Percentiles rank a stretch among this genome's conserved stretches.
Evolutionary conservation across 2,113 vertebrate genomes (phyloP).

Genomic region (Epinephelus cyanopodus): DNA sequence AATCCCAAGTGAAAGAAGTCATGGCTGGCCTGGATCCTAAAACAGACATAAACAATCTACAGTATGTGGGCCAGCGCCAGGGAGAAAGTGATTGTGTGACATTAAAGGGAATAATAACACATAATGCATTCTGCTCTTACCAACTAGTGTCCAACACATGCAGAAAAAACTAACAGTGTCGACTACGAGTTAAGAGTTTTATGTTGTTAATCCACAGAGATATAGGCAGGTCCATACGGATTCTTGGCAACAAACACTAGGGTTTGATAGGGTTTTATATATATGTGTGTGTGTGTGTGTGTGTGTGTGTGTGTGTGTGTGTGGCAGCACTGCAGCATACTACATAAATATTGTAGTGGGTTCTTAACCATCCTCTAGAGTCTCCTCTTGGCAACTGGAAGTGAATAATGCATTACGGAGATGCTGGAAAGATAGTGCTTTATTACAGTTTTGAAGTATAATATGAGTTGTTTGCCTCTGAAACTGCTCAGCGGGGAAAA

Average conservation of each 20-base stretch:
- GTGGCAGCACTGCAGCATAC: conserved; percentile 67
- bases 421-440: conserved; percentile 78
- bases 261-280: conserved; percentile 57
- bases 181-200: conserved; percentile 11
- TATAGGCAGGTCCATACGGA: conserved; percentile 40
- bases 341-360: conserved; percentile 84
- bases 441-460: conserved; percentile 79
- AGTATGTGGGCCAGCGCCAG: conserved; percentile 65
- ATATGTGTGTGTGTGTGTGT: conserved; percentile 40
- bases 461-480: conserved; percentile 75
- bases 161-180: background rate
- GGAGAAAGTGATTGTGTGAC: conserved; percentile 43
- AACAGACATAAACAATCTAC: conserved; percentile 68
- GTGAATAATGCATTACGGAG: conserved; percentile 84
- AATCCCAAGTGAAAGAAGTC: conserved; percentile 71
- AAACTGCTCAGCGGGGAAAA: conserved; percentile 67
- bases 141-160: background rate
- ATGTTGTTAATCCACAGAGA: conserved; percentile 43
- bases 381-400: conserved; percentile 79
- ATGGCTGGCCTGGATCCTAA: conserved; percentile 65
- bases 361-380: conserved; percentile 84
- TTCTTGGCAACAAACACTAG: conserved; percentile 54
- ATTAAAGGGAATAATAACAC: conserved; percentile 46
- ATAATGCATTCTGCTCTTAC: conserved; percentile 10
- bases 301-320: conserved; percentile 47